Evolutionary conservation across 2,888 invertebrate genomes (phyloP), one percentile per base, ranked within the genome.

Genomic region (Quadroppia sp.): DNA sequence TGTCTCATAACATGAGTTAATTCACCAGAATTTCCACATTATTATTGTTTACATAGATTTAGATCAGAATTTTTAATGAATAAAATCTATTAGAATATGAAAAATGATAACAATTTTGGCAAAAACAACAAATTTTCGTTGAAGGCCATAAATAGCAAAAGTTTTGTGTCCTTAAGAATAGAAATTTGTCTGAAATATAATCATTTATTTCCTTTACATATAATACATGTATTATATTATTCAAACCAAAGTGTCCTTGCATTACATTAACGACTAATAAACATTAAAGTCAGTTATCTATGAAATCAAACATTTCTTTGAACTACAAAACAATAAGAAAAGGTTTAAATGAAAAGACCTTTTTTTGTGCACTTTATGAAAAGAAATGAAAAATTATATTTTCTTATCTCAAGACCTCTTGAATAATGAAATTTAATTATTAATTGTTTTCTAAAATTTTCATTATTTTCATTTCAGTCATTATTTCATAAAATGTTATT

Each of bases 181-280:
- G 15, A n/a, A 45, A 45, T 45, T 45, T 45, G 45, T 45, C 45
- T 45, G 15, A 45, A 45, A 2, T 45, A 45, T 45, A 45, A 45
- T 45, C 13, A 45, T 45, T 45, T 13, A 45, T 45, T 45, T 45
- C 45, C 45, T 45, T 45, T 45, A n/a, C n/a, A n/a, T n/a, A n/a
- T n/a, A n/a, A n/a, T 45, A 13, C 2, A 13, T n/a, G n/a, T 17
- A 45, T 45, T 45, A 13, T 2, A 45, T 17, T 45, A 45, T 45
- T 45, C 13, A 13, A 13, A 45, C 2, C 13, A 45, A 13, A 7
- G 45, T 45, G 45, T 45, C 45, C 45, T 45, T 45, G 45, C 45
- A 45, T 45, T 45, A 45, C n/a, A 45, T 45, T 45, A 45, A 45
- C 45, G 45, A n/a, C 45, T n/a, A 45, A 45, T 45, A 45, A 45